Evolutionary conservation across 2,113 vertebrate genomes (phyloP).

Genomic region (Atlantisia rogersi): DNA sequence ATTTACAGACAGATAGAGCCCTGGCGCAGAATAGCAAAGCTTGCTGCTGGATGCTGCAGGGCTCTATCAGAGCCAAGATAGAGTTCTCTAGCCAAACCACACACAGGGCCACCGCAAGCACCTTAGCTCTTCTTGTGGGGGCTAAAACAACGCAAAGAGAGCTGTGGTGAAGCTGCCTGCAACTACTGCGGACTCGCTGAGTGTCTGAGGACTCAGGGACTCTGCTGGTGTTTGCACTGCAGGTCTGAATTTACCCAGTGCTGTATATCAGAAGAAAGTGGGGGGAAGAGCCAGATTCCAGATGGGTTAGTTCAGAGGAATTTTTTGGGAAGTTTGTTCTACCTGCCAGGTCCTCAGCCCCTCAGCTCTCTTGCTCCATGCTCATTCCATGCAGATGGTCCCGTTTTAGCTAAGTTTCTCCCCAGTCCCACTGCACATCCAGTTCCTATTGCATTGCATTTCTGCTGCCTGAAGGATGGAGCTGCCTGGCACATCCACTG

Average conservation of each 20-base stretch:
- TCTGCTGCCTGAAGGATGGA: not conserved
- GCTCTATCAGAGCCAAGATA: not conserved
- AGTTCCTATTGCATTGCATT: not conserved
- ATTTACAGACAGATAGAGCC: slow-evolving; percentile 50
- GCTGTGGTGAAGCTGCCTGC: not conserved
- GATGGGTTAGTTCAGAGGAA: not conserved
- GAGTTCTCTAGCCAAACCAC: not conserved
- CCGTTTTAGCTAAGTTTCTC: not conserved
- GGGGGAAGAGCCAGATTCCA: not conserved
- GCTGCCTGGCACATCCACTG: not conserved
- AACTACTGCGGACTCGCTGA: not conserved
- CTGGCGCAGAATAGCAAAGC: slow-evolving; percentile 46
- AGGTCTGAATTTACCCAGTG: not conserved
- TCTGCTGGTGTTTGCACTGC: not conserved
- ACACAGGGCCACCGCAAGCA: not conserved
- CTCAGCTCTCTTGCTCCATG: not conserved
- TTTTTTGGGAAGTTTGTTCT: not conserved
- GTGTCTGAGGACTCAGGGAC: not conserved
- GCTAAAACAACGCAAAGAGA: not conserved
- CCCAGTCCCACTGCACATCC: not conserved
- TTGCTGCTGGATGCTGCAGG: not conserved
- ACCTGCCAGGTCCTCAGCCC: not conserved
- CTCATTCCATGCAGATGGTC: not conserved
- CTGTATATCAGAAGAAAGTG: not conserved
- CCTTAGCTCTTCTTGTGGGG: not conserved